phyloP scores from a whole-genome alignment of 1,140 invertebrate genomes.

The Drosophila melanica region DNA sequence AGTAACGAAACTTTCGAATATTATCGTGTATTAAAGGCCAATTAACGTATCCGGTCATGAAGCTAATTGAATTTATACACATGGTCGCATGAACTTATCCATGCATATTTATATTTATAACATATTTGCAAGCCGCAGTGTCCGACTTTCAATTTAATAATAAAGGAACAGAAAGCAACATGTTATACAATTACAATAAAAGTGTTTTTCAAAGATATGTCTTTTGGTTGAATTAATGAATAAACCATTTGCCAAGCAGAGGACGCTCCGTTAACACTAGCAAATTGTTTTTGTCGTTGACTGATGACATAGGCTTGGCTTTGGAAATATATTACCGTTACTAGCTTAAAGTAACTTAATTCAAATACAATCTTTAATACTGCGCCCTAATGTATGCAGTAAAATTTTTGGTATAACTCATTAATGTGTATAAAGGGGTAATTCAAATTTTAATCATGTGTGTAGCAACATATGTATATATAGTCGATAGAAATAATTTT shows the following conservation, averaged over 20 bases:
- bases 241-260: not conserved
- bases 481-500: too few species aligned
- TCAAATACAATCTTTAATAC: constrained; percentile 16
- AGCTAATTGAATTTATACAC: constrained; percentile 68
- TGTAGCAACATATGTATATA: too few species aligned
- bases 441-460: too few species aligned
- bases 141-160: not conserved
- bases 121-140: constrained; percentile 7
- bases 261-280: too few species aligned
- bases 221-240: constrained; percentile 11
- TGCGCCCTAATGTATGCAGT: not conserved
- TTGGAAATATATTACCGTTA: constrained; percentile 1
- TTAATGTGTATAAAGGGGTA: too few species aligned
- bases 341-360: constrained; percentile 15
- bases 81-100: constrained; percentile 45
- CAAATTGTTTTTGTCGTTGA: too few species aligned
- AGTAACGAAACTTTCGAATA: constrained; percentile 9
- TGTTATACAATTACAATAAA: constrained; percentile 28
- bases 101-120: constrained; percentile 36
- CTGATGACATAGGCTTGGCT: too few species aligned
- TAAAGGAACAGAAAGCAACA: constrained; percentile 1
- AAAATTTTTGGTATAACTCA: not conserved
- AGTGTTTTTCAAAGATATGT: not conserved
- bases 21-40: constrained; percentile 64
- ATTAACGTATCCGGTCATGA: constrained; percentile 57